Percentiles rank a stretch among this genome's conserved stretches.
phyloP scores from a whole-genome alignment of 2,113 vertebrate genomes.

The Archilochus colubris region DNA sequence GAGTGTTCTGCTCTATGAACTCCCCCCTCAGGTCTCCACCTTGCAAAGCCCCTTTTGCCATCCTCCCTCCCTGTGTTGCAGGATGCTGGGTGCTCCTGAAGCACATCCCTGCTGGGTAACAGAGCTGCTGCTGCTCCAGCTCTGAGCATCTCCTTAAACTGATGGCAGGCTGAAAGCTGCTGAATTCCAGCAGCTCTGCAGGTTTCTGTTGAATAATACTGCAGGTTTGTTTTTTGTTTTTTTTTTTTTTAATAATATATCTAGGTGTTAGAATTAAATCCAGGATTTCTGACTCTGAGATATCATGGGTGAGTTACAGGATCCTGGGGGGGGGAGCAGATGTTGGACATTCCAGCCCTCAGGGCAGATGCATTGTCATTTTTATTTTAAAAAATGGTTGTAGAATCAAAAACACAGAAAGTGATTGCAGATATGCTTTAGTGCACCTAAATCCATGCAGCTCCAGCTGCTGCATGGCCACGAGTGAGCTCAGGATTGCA shows the following conservation, averaged over 20 bases:
- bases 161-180: background rate
- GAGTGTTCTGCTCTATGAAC: background rate
- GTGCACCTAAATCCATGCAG: background rate
- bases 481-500: background rate
- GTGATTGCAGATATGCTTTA: background rate
- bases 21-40: background rate
- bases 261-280: background rate
- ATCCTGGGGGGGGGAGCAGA: background rate
- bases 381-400: background rate
- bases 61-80: background rate
- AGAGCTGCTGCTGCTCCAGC: background rate
- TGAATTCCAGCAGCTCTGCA: background rate
- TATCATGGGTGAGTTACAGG: background rate
- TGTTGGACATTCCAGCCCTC: background rate
- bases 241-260: background rate
- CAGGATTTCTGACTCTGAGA: background rate
- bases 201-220: background rate
- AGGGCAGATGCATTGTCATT: background rate
- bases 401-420: background rate
- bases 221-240: too few relatives aligned
- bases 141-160: background rate
- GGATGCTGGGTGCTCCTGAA: background rate
- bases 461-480: accelerated
- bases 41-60: background rate
- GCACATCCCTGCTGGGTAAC: background rate